Conservation (phyloP, 1,140 invertebrate genomes). For the Scaptomyza hsui region DNA sequence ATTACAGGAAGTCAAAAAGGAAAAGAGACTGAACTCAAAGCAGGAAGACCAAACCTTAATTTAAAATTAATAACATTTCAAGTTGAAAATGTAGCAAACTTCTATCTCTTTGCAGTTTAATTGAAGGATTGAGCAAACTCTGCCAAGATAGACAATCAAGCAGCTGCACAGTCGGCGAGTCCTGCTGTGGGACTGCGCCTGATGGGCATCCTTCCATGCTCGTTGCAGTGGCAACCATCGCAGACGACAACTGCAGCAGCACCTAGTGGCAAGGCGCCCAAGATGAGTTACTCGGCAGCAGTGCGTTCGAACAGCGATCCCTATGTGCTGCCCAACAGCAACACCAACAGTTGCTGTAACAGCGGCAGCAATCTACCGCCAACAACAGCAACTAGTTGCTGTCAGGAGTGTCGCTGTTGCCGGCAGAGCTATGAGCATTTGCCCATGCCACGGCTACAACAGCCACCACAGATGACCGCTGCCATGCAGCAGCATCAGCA, state of each 20-base stretch:
- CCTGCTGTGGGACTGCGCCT: slow-evolving; percentile 61
- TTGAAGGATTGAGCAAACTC: not conserved
- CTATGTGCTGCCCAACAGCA: slow-evolving; percentile 38
- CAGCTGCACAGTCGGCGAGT: slow-evolving; percentile 35
- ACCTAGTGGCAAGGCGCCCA: slow-evolving; percentile 58
- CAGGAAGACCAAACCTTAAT: slow-evolving; percentile 24
- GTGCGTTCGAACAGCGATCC: slow-evolving; percentile 42
- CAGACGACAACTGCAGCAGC: slow-evolving; percentile 1
- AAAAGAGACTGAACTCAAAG: not conserved
- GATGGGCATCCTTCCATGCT: slow-evolving; percentile 66
- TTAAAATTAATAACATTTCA: slow-evolving; percentile 41
- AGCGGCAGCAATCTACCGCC: not conserved
- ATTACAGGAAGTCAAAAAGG: slow-evolving; percentile 37
- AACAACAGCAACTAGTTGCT: slow-evolving; percentile 27
- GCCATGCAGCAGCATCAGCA: slow-evolving; percentile 21
- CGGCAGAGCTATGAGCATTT: slow-evolving; percentile 59
- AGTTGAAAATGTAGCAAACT: not conserved
- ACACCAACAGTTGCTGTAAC: slow-evolving; percentile 31
- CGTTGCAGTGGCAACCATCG: slow-evolving; percentile 56
- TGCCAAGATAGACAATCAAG: slow-evolving; percentile 56
- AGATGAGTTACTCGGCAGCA: slow-evolving; percentile 34
- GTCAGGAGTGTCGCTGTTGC: slow-evolving; percentile 54
- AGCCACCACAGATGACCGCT: slow-evolving; percentile 11
- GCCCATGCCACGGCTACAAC: slow-evolving; percentile 57
- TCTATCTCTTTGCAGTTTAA: slow-evolving; percentile 25